Conservation (phyloP, 2,888 invertebrate genomes). For the Sicus ferrugineus region DNA sequence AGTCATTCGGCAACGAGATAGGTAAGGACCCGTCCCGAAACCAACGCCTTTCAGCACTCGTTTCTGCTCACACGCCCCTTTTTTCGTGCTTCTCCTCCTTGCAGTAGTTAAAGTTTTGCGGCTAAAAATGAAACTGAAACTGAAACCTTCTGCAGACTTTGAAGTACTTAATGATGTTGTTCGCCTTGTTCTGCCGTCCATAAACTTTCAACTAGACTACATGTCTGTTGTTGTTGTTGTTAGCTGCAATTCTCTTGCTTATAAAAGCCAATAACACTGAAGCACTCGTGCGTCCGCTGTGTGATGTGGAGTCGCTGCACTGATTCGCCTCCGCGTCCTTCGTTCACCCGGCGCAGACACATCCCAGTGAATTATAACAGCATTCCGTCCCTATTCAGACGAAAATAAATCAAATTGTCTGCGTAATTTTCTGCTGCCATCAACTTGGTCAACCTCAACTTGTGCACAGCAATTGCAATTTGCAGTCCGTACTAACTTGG, state of each 20-base stretch:
- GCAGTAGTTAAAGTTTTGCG: constrained; percentile 32
- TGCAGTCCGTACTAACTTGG: no score
- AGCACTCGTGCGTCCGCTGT: no score
- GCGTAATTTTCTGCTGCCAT: background rate
- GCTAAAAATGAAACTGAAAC: constrained; percentile 20
- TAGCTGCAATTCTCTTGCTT: constrained; percentile 21
- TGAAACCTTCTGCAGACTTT: background rate
- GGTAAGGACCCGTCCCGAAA: no score
- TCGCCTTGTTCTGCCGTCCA: background rate
- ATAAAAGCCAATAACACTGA: background rate
- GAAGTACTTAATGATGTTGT: background rate
- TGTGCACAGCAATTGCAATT: no score
- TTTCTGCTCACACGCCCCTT: background rate
- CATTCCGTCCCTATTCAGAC: background rate
- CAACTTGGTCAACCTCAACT: background rate
- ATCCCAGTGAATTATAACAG: background rate
- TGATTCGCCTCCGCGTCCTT: background rate
- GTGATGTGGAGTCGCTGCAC: background rate
- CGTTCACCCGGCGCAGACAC: background rate
- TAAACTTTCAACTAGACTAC: background rate
- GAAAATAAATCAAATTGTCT: background rate
- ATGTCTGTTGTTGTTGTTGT: background rate
- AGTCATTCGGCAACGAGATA: background rate
- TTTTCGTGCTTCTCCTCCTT: background rate
- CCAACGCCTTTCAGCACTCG: background rate